Conservation (phyloP, 2,888 invertebrate genomes). For the Epinotia demarniana region DNA sequence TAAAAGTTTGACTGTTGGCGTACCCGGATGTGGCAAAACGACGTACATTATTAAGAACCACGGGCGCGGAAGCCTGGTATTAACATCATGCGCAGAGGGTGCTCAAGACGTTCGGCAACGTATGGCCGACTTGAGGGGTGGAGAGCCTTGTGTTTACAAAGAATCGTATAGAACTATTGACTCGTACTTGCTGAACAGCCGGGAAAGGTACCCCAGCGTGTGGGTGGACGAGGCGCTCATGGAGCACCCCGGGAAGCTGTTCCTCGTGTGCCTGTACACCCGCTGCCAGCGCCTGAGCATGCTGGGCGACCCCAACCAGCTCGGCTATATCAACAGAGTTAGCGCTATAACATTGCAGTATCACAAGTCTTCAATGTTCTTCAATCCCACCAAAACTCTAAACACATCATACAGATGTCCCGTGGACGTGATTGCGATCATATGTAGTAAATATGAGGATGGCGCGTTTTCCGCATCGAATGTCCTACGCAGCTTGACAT, state of each 20-base stretch:
- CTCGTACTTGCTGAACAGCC: conserved; percentile 36
- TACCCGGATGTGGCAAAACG: conserved; percentile 42
- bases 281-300: conserved; percentile 15
- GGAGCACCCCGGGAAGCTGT: conserved; percentile 42
- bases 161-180: conserved; percentile 40
- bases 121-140: conserved; percentile 13
- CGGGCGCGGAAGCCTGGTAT: conserved; percentile 19
- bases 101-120: conserved; percentile 40
- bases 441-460: conserved; percentile 24
- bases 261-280: conserved; percentile 39
- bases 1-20: conserved; percentile 27
- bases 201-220: neutral
- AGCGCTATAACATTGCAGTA: conserved; percentile 20
- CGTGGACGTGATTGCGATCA: conserved; percentile 33
- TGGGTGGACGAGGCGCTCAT: conserved; percentile 43
- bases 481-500: conserved; percentile 25
- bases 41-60: conserved; percentile 36
- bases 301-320: conserved; percentile 41
- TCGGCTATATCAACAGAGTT: conserved; percentile 36
- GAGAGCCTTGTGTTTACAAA: neutral
- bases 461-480: conserved; percentile 36
- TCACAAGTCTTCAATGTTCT: conserved; percentile 30
- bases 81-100: conserved; percentile 39
- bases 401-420: conserved; percentile 41
- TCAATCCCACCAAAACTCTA: conserved; percentile 11